Percentiles rank a stretch among this genome's conserved stretches.
Evolutionary conservation across 2,113 vertebrate species (phyloP).

Genomic region (Arizona elegans): DNA sequence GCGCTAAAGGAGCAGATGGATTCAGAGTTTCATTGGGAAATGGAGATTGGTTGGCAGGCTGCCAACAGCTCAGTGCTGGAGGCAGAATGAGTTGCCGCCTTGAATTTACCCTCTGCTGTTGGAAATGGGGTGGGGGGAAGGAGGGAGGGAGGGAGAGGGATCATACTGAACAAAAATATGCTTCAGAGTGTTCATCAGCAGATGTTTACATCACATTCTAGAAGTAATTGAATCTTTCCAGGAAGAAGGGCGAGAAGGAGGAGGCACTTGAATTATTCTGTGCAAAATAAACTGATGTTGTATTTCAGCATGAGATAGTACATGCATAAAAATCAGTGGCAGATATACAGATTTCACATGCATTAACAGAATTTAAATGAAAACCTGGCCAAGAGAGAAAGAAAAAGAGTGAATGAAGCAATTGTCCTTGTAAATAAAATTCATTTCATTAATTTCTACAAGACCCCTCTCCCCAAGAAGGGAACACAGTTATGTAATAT

Average conservation of each 20-base stretch:
- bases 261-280: conserved; percentile 22
- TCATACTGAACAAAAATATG: conserved; percentile 39
- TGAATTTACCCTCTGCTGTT: conserved; percentile 39
- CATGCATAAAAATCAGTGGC: not conserved
- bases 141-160: not conserved
- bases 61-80: conserved; percentile 58
- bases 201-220: conserved; percentile 37
- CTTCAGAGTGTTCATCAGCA: conserved; percentile 37
- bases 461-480: not conserved
- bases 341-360: conserved; percentile 10
- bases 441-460: not conserved
- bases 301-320: conserved; percentile 23
- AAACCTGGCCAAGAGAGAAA: not conserved
- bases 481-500: not conserved
- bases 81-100: conserved; percentile 36
- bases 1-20: conserved; percentile 75
- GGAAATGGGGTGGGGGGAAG: not conserved
- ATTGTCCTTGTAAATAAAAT: not conserved
- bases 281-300: conserved; percentile 43
- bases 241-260: conserved; percentile 4
- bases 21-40: conserved; percentile 67
- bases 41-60: conserved; percentile 71
- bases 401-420: not conserved
- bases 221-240: conserved; percentile 42
- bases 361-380: not conserved